phyloP scores from a whole-genome alignment of 2,797 vertebrate species.

The Sarcoramphus papa region DNA sequence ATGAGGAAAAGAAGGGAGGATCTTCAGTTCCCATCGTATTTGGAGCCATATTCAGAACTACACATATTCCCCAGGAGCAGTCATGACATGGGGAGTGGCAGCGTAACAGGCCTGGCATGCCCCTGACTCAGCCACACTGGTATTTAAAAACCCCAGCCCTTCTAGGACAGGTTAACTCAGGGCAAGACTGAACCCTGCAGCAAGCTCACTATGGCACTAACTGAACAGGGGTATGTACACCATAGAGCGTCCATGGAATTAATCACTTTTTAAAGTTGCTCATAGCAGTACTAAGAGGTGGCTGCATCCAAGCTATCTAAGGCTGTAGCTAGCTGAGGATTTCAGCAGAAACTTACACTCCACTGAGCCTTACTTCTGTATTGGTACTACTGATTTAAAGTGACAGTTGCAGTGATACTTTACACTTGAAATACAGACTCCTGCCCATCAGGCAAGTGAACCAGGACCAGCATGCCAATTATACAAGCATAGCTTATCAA shows the following conservation, averaged over 20 bases:
- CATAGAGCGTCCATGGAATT: accelerated
- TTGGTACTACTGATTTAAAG: background rate
- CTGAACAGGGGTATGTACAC: background rate
- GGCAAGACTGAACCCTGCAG: background rate
- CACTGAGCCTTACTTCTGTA: background rate
- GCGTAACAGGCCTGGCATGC: background rate
- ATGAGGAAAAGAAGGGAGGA: background rate
- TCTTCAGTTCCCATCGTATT: background rate
- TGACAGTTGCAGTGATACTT: background rate
- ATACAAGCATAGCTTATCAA: background rate
- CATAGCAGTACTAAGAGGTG: background rate
- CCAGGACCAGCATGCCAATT: background rate
- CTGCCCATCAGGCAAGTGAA: background rate
- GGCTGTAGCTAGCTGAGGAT: background rate
- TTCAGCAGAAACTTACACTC: background rate
- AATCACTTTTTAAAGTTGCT: background rate
- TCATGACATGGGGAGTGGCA: background rate
- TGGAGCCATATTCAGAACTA: background rate
- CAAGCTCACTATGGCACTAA: background rate
- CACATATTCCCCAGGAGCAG: background rate
- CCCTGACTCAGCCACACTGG: background rate
- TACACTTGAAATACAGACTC: background rate
- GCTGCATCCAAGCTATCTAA: background rate
- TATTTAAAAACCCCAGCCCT: background rate
- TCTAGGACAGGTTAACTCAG: background rate